Percentiles rank a stretch among this genome's conserved stretches.
These are phyloP conservation scores for Carlito syrichta DNA, from an alignment of 2,113 vertebrate species.

Conservation along the genomic window DNA sequence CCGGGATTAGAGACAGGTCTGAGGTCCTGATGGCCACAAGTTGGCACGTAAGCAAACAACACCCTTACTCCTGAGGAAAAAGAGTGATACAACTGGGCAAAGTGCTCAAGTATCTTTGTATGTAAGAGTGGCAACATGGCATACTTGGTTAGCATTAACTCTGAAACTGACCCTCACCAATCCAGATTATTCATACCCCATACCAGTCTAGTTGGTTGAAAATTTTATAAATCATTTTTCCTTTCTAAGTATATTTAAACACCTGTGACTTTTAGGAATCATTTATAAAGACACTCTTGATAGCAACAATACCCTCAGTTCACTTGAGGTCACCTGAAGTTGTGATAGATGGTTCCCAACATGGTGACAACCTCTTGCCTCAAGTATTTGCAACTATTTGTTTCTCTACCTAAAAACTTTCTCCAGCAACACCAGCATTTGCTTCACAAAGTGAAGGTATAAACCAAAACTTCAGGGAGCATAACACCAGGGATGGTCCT, in stretches of 20 bases:
- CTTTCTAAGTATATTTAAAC: neutral
- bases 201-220: neutral
- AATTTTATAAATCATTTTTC: neutral
- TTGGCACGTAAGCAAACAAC: neutral
- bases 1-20: neutral
- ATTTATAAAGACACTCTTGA: neutral
- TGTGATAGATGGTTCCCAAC: neutral
- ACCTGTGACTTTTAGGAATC: neutral
- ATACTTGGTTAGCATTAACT: neutral
- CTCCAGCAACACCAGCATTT: neutral
- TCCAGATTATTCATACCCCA: neutral
- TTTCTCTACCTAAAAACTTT: neutral
- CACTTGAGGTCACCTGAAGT: neutral
- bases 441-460: neutral
- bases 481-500: neutral
- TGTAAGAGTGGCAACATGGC: too few species aligned
- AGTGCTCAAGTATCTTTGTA: neutral
- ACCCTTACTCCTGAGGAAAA: neutral
- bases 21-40: neutral
- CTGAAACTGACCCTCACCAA: neutral
- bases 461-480: neutral
- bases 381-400: neutral
- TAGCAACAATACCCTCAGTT: neutral
- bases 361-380: neutral
- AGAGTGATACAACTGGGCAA: neutral